Evolutionary conservation across 2,888 invertebrate genomes (phyloP).

Genomic region (Hymenopus coronatus): DNA sequence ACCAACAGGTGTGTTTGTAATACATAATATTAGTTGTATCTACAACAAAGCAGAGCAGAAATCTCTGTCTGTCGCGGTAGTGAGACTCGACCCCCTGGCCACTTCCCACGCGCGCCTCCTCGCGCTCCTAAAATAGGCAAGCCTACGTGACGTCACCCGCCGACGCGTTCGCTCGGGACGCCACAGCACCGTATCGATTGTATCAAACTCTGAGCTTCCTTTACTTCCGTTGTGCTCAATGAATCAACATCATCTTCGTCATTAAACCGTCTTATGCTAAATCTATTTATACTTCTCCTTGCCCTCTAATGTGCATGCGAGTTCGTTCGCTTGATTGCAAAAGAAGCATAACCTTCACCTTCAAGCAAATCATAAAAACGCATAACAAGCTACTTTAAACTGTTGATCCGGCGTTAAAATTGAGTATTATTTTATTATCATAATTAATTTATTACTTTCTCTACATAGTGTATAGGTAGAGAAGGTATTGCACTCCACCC

Average conservation of each 20-base stretch:
- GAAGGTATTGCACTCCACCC: too few relatives aligned
- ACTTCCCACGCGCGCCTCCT: not conserved
- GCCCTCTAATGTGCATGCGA: not conserved
- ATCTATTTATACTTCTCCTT: not conserved
- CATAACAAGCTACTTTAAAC: too few relatives aligned
- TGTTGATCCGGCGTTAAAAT: too few relatives aligned
- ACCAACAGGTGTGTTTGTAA: too few relatives aligned
- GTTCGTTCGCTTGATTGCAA: too few relatives aligned
- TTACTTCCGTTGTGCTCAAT: not conserved
- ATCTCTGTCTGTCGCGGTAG: not conserved
- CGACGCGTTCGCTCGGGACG: not conserved
- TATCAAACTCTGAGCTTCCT: not conserved
- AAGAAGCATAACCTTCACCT: too few relatives aligned
- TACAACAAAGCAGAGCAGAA: not conserved
- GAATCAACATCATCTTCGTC: not conserved
- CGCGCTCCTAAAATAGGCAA: not conserved
- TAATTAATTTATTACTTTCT: too few relatives aligned
- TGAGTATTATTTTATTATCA: too few relatives aligned
- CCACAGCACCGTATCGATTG: not conserved
- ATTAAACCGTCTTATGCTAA: not conserved
- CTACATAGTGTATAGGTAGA: too few relatives aligned
- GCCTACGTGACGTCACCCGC: constrained; percentile 10
- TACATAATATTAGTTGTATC: not conserved
- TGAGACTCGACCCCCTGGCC: not conserved
- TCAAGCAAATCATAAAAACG: too few relatives aligned